phyloP scores from a whole-genome alignment of 2,888 invertebrate genomes.

The Euspilapteryx auroguttella region DNA sequence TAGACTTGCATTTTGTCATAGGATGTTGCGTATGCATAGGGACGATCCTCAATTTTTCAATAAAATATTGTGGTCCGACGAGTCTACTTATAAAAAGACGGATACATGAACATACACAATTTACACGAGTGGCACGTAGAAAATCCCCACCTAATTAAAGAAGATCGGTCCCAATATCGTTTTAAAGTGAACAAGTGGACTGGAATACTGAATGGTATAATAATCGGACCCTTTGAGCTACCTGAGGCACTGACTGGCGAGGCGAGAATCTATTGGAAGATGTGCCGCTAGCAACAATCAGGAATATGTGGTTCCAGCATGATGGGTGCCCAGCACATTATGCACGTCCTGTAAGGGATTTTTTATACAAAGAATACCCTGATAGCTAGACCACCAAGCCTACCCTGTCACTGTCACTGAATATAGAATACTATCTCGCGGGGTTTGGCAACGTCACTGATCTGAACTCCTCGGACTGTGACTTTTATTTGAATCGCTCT shows the following conservation, averaged over 20 bases:
- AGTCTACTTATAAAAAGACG: too few species aligned
- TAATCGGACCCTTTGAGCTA: conserved; percentile 10
- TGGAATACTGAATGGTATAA: conserved; percentile 9
- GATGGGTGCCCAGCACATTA: conserved; percentile 11
- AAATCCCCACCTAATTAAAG: conserved; percentile 3
- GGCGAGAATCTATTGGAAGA: conserved; percentile 7
- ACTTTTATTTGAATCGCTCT: too few species aligned
- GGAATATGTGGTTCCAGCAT: conserved; percentile 10
- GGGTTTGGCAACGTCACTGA: too few species aligned
- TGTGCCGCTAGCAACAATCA: conserved; percentile 6
- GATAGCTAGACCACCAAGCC: neutral
- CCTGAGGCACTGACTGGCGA: conserved; percentile 1
- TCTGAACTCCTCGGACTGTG: too few species aligned
- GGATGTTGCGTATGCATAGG: too few species aligned
- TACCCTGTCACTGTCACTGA: too few species aligned
- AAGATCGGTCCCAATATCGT: conserved; percentile 7
- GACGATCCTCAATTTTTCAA: too few species aligned
- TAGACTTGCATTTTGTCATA: too few species aligned
- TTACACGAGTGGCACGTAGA: conserved; percentile 4
- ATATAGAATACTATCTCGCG: too few species aligned
- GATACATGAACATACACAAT: conserved; percentile 5
- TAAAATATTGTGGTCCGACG: too few species aligned
- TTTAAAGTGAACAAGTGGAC: conserved; percentile 10
- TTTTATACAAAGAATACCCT: conserved; percentile 1
- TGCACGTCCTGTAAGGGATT: conserved; percentile 8